Base-by-base conservation (phyloP, 2,888 invertebrate genomes). In the Agapetus fuscipes region DNA sequence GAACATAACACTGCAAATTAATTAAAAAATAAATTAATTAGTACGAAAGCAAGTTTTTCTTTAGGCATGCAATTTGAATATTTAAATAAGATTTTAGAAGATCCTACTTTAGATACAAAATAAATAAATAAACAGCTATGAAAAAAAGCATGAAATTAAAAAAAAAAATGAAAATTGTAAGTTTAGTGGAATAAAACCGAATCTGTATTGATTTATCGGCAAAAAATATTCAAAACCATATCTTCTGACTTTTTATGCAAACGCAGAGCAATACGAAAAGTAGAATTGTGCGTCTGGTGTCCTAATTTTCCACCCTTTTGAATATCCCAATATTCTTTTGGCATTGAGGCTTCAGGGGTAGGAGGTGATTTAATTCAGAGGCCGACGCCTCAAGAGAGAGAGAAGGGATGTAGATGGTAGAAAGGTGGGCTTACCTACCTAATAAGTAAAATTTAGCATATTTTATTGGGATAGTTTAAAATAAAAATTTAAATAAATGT, bases 281-380 rank as follows among this genome's bases (percentile, higher is more conserved):
- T 25, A 25, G 20, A 20, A 9, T 6, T 12, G 29, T 27, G 29
- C 37, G 42, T 42, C 42, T 40, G 30, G 46, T 40, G 43, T 46
- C 46, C 46, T 46, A 46, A 46, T 46, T 46, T 46, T 46, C 46
- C 42, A 46, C 46, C 43, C 43, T 46, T 46, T 46, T 46, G 46
- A 46, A 46, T 46, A 46, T 46, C 46, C 35, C 46, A 43, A 46
- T 46, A 46, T 46, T 46, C 46, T 43, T 46, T 46, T 46, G 42
- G n/a, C n/a, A n/a, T n/a, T n/a, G n/a, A n/a, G 46, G 46, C 43
- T 34, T 46, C 42, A 34, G 42, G 13, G 43, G 45, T 13, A 40
- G 45, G 28, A 31, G 43, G 37, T 17, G 43, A 46, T 46, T 46
- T 46, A 46, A 46, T 46, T 46, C 46, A 37, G 43, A 30, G 37